Conservation (phyloP, 2,888 invertebrate species). For the Oscheius sp. region DNA sequence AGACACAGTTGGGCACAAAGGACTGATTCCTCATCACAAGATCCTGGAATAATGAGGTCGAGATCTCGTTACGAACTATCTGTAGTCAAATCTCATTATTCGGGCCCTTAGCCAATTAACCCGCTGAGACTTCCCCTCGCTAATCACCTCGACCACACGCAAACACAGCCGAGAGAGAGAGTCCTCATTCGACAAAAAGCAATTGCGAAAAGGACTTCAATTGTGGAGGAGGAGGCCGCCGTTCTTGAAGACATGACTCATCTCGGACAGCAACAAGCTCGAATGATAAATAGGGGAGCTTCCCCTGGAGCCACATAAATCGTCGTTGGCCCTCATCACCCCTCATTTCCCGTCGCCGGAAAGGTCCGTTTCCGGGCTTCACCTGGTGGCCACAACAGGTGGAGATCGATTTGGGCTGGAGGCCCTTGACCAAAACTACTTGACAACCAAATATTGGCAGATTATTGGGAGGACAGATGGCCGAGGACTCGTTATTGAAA, state of each 20-base stretch:
- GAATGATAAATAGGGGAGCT: too few species aligned
- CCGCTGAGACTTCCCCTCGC: not conserved
- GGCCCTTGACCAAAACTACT: slow-evolving; percentile 5
- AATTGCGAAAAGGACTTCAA: too few species aligned
- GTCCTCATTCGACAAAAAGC: slow-evolving; percentile 2
- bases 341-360: slow-evolving; percentile 12
- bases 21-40: slow-evolving; percentile 40
- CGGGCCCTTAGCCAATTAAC: slow-evolving; percentile 8
- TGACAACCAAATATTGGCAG: slow-evolving; percentile 13
- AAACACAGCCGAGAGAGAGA: too few species aligned
- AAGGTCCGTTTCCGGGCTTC: not conserved
- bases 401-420: slow-evolving; percentile 23
- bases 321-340: not conserved
- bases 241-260: too few species aligned
- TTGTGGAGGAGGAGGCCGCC: too few species aligned
- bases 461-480: slow-evolving; percentile 2
- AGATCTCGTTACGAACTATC: slow-evolving; percentile 8
- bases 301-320: slow-evolving; percentile 8
- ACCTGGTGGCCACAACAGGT: slow-evolving; percentile 25
- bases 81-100: slow-evolving; percentile 14
- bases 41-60: slow-evolving; percentile 35
- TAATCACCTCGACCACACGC: slow-evolving; percentile 7
- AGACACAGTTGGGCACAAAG: slow-evolving; percentile 53
- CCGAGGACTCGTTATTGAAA: not conserved
- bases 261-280: too few species aligned